Conservation (phyloP, 1,140 invertebrate genomes). For the Thaumatotibia leucotreta region DNA sequence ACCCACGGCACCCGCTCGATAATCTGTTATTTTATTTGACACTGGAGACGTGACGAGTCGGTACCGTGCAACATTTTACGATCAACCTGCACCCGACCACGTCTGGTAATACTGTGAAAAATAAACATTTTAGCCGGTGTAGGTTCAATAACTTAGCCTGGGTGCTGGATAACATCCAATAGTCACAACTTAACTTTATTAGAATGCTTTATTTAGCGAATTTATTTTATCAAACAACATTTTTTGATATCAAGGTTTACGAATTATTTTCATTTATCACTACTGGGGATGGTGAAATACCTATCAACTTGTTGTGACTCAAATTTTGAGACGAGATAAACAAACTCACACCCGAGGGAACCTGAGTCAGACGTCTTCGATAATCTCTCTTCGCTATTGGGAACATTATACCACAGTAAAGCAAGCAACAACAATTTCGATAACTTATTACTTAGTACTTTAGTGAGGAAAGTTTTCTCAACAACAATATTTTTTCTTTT, state of each 20-base stretch:
- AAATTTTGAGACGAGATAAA: background rate
- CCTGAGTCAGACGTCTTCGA: background rate
- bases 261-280: too few species aligned
- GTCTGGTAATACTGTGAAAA: conserved; percentile 9
- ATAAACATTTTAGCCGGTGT: background rate
- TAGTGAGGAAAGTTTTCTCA: background rate
- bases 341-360: background rate
- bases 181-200: background rate
- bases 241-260: background rate
- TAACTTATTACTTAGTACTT: background rate
- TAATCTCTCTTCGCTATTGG: background rate
- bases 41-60: conserved; percentile 52
- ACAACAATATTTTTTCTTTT: background rate
- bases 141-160: background rate
- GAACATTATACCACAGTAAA: background rate
- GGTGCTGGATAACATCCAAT: background rate
- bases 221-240: background rate
- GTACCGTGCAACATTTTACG: conserved; percentile 39
- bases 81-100: conserved; percentile 1
- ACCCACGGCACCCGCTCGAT: conserved; percentile 44
- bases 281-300: too few species aligned
- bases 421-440: background rate
- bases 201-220: background rate
- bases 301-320: background rate
- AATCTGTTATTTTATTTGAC: conserved; percentile 70